Evolutionary conservation across 1,140 invertebrate genomes (phyloP).

Genomic region (Gryllus bimaculatus): DNA sequence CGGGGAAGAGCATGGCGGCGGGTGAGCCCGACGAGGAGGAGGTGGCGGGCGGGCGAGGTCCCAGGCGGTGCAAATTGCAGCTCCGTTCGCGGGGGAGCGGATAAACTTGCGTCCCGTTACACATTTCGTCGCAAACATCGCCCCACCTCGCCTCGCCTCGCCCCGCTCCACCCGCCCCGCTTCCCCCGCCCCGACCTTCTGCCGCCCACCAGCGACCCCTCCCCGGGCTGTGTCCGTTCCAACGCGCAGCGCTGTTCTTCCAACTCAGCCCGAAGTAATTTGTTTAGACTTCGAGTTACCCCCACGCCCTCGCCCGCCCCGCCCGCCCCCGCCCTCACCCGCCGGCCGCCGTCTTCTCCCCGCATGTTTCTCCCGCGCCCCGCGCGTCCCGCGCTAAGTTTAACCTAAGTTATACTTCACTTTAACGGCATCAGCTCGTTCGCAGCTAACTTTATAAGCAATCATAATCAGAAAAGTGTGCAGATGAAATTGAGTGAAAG

Average conservation of each 20-base stretch:
- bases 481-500: constrained; percentile 24
- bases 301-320: neutral
- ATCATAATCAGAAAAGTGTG: constrained; percentile 23
- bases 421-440: constrained; percentile 22
- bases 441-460: constrained; percentile 23
- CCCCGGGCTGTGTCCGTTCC: constrained; percentile 13
- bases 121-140: neutral
- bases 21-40: no score
- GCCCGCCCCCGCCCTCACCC: constrained; percentile 5
- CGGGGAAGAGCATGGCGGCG: no score
- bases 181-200: neutral
- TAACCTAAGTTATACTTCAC: constrained; percentile 16
- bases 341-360: neutral
- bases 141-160: neutral
- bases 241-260: constrained; percentile 11
- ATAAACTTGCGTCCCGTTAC: constrained; percentile 11
- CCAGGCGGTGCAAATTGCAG: constrained; percentile 18
- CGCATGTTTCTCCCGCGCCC: neutral
- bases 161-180: neutral
- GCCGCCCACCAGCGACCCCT: neutral
- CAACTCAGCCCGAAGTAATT: constrained; percentile 18
- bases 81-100: neutral
- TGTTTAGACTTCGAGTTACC: constrained; percentile 17
- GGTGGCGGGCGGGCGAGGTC: neutral
- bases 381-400: constrained; percentile 15